Evolutionary conservation across 1,140 invertebrate species (phyloP).

Genomic region (Pseudomyrmex gracilis): DNA sequence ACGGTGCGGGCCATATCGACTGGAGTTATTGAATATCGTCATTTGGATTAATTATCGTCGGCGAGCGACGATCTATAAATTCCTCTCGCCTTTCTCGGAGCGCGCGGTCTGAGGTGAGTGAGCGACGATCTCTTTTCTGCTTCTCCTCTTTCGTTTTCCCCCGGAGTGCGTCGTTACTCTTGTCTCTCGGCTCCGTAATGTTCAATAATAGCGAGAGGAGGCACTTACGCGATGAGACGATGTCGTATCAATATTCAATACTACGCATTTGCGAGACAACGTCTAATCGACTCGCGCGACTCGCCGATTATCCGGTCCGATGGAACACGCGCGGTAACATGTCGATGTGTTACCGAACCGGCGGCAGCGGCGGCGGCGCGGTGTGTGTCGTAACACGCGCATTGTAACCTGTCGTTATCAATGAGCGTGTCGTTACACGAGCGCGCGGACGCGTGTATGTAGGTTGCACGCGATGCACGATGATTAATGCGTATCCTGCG

Average conservation of each 20-base stretch:
- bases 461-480: constrained; percentile 46
- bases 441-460: constrained; percentile 18
- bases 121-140: constrained; percentile 20
- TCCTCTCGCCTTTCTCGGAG: constrained; percentile 34
- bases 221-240: too few relatives aligned
- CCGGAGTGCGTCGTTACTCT: too few relatives aligned
- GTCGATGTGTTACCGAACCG: constrained; percentile 17
- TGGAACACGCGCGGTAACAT: constrained; percentile 8
- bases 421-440: constrained; percentile 44
- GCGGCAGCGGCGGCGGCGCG: too few relatives aligned
- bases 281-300: not conserved
- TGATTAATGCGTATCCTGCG: constrained; percentile 53
- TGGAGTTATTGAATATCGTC: constrained; percentile 59
- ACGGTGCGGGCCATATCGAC: constrained; percentile 51
- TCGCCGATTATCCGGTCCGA: constrained; percentile 27
- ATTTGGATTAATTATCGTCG: constrained; percentile 58
- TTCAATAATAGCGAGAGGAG: not conserved
- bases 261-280: constrained; percentile 7
- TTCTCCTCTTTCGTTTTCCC: not conserved
- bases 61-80: constrained; percentile 34
- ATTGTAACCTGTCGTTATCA: constrained; percentile 56
- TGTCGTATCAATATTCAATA: constrained; percentile 7
- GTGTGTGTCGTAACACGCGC: constrained; percentile 35
- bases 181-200: not conserved
- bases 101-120: constrained; percentile 9